Evolutionary conservation across 2,888 invertebrate genomes (phyloP).

Genomic region (Oligia strigilis): DNA sequence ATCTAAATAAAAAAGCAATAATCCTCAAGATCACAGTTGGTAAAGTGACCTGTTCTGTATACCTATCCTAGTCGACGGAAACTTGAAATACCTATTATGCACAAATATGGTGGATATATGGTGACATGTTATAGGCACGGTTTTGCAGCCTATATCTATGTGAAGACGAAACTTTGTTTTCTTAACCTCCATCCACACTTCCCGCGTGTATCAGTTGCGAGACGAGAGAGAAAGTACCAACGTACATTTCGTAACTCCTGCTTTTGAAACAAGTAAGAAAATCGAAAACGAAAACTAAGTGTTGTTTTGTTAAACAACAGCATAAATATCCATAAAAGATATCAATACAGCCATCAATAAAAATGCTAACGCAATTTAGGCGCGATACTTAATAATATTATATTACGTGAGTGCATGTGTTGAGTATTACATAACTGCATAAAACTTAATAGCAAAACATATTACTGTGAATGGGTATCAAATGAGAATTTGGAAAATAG

Average conservation of each 20-base stretch:
- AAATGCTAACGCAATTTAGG: conserved; percentile 62
- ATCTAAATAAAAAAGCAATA: conserved; percentile 41
- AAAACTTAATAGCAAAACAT: conserved; percentile 51
- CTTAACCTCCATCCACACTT: conserved; percentile 86
- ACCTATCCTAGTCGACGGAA: conserved; percentile 48
- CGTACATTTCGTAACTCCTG: conserved; percentile 83
- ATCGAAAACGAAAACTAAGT: conserved; percentile 74
- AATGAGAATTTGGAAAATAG: conserved; percentile 53
- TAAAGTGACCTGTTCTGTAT: conserved; percentile 65
- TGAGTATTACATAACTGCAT: conserved; percentile 61
- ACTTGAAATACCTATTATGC: conserved; percentile 58
- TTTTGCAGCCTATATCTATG: conserved; percentile 77
- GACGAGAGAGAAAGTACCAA: conserved; percentile 86
- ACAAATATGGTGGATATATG: conserved; percentile 59
- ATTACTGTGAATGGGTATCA: conserved; percentile 56
- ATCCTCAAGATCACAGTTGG: conserved; percentile 61
- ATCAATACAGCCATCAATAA: conserved; percentile 65
- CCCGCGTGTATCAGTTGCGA: conserved; percentile 82
- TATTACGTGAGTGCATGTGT: conserved; percentile 55
- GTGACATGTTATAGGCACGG: conserved; percentile 67
- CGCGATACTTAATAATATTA: conserved; percentile 56
- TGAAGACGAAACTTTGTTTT: conserved; percentile 85
- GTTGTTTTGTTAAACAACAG: conserved; percentile 62
- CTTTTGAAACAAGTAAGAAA: conserved; percentile 82
- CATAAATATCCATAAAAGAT: conserved; percentile 62